These are phyloP conservation scores for Therioaphis trifolii DNA, from an alignment of 2,888 invertebrate genomes.

Conservation along the genomic window DNA sequence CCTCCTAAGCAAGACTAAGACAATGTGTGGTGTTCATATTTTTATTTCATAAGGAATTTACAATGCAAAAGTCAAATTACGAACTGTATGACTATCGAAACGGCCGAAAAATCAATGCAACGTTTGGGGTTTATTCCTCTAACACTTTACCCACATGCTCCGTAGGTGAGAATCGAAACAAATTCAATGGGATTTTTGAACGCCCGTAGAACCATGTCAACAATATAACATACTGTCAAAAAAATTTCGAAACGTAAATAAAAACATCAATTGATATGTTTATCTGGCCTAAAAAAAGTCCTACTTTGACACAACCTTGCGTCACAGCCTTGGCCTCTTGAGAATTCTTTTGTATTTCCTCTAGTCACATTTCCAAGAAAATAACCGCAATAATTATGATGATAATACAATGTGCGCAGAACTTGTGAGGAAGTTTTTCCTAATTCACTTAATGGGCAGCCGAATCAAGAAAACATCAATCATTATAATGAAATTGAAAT, in stretches of 20 bases:
- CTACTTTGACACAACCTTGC: conserved; percentile 47
- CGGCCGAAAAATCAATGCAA: background rate
- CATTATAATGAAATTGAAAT: conserved; percentile 50
- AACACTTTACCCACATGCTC: too few species aligned
- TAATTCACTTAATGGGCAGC: conserved; percentile 50
- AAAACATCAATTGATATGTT: conserved; percentile 37
- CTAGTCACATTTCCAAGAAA: conserved; percentile 19
- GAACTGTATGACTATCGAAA: background rate
- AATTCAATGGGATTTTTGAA: too few species aligned
- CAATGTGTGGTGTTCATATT: background rate
- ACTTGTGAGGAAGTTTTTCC: conserved; percentile 40
- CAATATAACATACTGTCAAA: background rate
- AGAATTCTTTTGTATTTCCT: conserved; percentile 33
- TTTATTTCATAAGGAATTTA: conserved; percentile 8
- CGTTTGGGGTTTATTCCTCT: background rate
- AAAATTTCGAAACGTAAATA: conserved; percentile 14
- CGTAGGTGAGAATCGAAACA: too few species aligned
- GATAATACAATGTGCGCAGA: background rate
- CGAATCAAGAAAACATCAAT: conserved; percentile 58
- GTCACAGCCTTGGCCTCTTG: conserved; percentile 49
- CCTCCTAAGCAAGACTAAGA: conserved; percentile 38
- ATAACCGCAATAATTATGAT: conserved; percentile 34
- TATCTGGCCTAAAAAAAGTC: conserved; percentile 42
- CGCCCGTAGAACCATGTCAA: too few species aligned
- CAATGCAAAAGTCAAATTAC: conserved; percentile 1